Percentiles rank a stretch among this genome's conserved stretches.
These are phyloP conservation scores for Seriola aureovittata DNA, from an alignment of 2,113 vertebrate genomes.

Conservation along the genomic window DNA sequence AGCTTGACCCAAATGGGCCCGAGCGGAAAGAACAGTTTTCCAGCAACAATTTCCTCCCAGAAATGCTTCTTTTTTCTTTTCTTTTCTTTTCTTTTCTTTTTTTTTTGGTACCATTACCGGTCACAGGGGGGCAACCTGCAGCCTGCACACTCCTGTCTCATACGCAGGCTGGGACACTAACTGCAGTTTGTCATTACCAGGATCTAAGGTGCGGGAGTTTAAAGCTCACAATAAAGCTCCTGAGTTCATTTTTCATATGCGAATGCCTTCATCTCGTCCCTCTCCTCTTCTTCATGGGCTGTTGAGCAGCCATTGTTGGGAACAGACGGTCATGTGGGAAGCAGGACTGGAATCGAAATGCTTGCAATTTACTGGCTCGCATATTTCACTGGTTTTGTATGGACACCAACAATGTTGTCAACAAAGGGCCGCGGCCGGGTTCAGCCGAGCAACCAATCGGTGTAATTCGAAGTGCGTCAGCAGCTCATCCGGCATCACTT, in stretches of 20 bases:
- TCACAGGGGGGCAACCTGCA: slow-evolving; percentile 58
- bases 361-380: slow-evolving; percentile 11
- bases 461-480: slow-evolving; percentile 42
- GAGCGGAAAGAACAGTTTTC: slow-evolving; percentile 22
- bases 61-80: background rate
- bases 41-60: background rate
- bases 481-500: slow-evolving; percentile 29
- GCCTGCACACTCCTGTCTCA: background rate
- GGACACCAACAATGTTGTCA: slow-evolving; percentile 41
- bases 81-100: background rate
- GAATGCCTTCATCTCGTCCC: background rate
- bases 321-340: slow-evolving; percentile 9
- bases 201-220: background rate
- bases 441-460: slow-evolving; percentile 45
- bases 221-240: background rate
- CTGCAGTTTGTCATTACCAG: background rate
- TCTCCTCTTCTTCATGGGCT: background rate
- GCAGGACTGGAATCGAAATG: slow-evolving; percentile 25
- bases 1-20: slow-evolving; percentile 28
- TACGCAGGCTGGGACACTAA: background rate
- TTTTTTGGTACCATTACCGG: background rate
- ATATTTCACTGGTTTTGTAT: slow-evolving; percentile 56
- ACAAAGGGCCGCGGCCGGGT: slow-evolving; percentile 33
- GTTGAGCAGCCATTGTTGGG: slow-evolving; percentile 15
- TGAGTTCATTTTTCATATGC: background rate